Conservation (phyloP, 2,113 vertebrate species). For the Zapornia atra region DNA sequence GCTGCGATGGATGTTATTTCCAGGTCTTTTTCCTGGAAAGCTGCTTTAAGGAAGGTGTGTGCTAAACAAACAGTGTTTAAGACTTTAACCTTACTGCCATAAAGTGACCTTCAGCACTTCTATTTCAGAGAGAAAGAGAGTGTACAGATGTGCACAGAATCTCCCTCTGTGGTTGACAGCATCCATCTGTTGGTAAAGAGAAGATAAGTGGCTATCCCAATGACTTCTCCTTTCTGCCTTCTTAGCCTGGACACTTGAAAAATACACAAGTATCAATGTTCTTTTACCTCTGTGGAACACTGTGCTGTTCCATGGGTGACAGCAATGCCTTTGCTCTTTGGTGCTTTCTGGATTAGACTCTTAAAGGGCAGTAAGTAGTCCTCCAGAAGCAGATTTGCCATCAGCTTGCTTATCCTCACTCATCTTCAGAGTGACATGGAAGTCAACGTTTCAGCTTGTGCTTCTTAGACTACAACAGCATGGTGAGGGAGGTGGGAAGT, state of each 20-base stretch:
- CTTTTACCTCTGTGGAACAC: neutral
- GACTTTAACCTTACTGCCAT: neutral
- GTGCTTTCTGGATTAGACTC: neutral
- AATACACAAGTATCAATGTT: fast-evolving
- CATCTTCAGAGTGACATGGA: neutral
- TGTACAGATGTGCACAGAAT: neutral
- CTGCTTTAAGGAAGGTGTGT: neutral
- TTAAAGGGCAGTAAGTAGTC: neutral
- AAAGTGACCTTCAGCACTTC: neutral
- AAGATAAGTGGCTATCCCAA: neutral
- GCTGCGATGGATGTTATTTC: neutral
- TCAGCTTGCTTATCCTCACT: neutral
- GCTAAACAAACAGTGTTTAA: neutral
- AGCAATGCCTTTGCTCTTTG: neutral
- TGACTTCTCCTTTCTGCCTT: neutral
- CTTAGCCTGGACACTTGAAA: neutral
- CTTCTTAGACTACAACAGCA: neutral
- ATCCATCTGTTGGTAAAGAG: neutral
- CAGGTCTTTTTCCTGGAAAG: neutral
- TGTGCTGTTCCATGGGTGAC: fast-evolving
- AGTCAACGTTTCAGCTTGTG: neutral
- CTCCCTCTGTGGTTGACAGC: neutral
- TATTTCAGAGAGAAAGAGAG: neutral
- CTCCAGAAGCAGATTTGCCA: neutral
- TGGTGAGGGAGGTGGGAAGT: no score